Base-by-base conservation (phyloP, 2,888 invertebrate species). In the Machimus atricapillus region DNA sequence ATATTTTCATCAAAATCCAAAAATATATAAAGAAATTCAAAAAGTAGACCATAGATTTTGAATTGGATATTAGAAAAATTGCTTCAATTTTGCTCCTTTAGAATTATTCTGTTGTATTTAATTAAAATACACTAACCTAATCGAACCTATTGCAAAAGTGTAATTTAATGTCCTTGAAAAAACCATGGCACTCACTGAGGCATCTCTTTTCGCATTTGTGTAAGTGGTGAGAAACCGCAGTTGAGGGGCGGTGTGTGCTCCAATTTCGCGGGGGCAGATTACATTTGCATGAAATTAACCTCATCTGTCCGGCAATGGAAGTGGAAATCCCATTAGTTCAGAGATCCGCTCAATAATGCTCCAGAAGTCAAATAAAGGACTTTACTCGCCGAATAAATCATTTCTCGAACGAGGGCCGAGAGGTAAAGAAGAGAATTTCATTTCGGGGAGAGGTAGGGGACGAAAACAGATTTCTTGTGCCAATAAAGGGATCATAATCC, bases 401-500 rank as follows among this genome's bases (percentile, higher is more conserved):
- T 66, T 27, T 66, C 23, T 66, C 66, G 66, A 66, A 27, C 66
- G 66, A 66, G 4, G 27, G 66, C 9, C 40, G 40, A 66, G 8
- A 9, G 19, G 52, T 12, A 19, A 66, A 46, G 43, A 16, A 1
- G 66, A 12, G 27, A 66, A 66, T 66, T 66, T 66, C 66, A 66
- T 27, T 66, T 66, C 27, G 66, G 27, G 0, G 40, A 8, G 8
- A 66, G 66, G 9, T 14, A 19, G 12, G 66, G 27, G 8, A 8
- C 12, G 27, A 66, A 66, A 66, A 66, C 66, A 66, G 66, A 66
- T 76, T 76, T 76, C 76, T 34, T 76, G 76, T 76, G 78, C 78
- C 78, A 78, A 43, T 78, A 66, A 78, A 78, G 78, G 78, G 78
- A 37, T 78, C 43, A 43, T 78, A 78, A 78, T 78, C 78, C 78